Evolutionary conservation across 2,797 vertebrate species (phyloP).

Genomic region (Neoniphon sammara): DNA sequence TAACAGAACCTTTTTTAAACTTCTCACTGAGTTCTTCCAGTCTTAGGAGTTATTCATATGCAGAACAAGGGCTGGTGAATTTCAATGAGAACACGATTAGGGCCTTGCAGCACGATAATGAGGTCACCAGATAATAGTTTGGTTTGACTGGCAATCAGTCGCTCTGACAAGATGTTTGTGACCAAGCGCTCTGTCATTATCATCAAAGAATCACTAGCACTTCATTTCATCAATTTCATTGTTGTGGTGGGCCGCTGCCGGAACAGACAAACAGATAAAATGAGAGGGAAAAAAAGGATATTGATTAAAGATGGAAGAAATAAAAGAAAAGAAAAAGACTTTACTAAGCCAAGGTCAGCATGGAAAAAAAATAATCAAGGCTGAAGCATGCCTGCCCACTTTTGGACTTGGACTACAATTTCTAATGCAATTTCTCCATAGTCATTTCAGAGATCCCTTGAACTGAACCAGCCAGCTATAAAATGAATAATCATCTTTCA

Average conservation of each 20-base stretch:
- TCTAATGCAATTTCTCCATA: no score
- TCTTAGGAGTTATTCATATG: slow-evolving; percentile 48
- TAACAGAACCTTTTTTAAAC: not conserved
- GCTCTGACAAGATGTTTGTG: slow-evolving; percentile 23
- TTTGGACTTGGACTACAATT: no score
- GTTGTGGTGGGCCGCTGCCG: not conserved
- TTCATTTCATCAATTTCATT: not conserved
- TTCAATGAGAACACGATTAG: slow-evolving; percentile 24
- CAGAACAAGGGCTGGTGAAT: slow-evolving; percentile 39
- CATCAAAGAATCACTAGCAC: slow-evolving; percentile 1
- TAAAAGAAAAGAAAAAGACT: no score
- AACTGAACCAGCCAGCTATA: no score
- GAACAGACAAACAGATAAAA: not conserved
- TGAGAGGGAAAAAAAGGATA: not conserved
- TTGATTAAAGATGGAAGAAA: not conserved
- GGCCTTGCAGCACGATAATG: slow-evolving; percentile 4
- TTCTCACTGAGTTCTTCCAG: not conserved
- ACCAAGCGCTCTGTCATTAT: slow-evolving; percentile 11
- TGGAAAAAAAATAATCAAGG: no score
- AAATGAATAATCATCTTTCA: no score
- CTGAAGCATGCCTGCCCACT: no score
- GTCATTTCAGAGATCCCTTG: no score
- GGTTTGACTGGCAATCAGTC: slow-evolving; percentile 22
- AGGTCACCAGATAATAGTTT: slow-evolving; percentile 35
- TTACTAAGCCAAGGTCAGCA: no score